Conservation (phyloP, 2,888 invertebrate genomes). For the Colostygia pectinataria region DNA sequence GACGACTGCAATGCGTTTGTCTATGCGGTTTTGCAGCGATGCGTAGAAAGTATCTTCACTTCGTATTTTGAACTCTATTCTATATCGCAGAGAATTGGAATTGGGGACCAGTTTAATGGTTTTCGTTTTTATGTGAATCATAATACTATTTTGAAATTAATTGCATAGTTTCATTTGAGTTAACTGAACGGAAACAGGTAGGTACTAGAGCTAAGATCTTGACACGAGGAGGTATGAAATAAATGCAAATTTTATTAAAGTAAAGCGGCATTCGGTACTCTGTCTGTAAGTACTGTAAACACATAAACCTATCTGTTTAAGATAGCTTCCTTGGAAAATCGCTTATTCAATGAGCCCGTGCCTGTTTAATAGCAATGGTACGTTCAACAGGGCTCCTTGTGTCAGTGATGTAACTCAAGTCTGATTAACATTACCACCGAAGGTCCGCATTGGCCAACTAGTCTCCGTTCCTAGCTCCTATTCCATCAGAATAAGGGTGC, state of each 20-base stretch:
- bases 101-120: too few species aligned
- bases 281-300: constrained; percentile 25
- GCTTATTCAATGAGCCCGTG: constrained; percentile 49
- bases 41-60: too few species aligned
- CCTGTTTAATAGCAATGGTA: constrained; percentile 32
- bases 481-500: constrained; percentile 26
- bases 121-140: too few species aligned
- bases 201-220: too few species aligned
- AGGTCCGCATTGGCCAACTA: constrained; percentile 41
- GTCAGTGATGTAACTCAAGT: constrained; percentile 52
- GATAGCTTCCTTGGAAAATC: constrained; percentile 63
- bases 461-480: constrained; percentile 31
- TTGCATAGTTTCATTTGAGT: too few species aligned
- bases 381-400: constrained; percentile 40
- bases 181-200: too few species aligned
- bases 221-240: too few species aligned
- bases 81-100: too few species aligned
- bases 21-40: background rate
- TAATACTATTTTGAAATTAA: too few species aligned
- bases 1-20: background rate
- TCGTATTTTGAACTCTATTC: too few species aligned
- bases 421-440: constrained; percentile 52
- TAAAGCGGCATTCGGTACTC: background rate
- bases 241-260: background rate
- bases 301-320: constrained; percentile 42